Evolutionary conservation across 1,140 invertebrate species (phyloP).

Genomic region (Drosophila orena): DNA sequence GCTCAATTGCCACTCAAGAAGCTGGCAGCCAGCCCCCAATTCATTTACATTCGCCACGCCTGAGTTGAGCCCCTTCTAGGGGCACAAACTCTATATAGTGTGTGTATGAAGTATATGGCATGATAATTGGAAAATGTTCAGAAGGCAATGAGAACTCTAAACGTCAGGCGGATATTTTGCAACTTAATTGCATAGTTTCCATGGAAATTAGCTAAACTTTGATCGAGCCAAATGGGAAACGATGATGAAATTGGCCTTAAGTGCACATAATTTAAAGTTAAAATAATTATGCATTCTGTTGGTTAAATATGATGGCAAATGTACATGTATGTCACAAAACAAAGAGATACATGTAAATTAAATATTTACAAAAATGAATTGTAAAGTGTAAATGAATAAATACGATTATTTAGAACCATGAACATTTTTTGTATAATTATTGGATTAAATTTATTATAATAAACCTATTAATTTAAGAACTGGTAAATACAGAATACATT

Average conservation of each 20-base stretch:
- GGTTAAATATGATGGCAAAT: too few relatives aligned
- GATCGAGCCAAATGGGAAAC: background rate
- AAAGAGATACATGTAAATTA: background rate
- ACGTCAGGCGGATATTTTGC: constrained; percentile 24
- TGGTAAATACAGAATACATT: too few relatives aligned
- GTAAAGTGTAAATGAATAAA: background rate
- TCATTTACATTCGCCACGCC: constrained; percentile 28
- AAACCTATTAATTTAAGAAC: too few relatives aligned
- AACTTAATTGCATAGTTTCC: constrained; percentile 29
- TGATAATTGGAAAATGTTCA: constrained; percentile 29
- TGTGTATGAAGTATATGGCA: constrained; percentile 3
- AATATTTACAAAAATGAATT: background rate
- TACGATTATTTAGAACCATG: background rate
- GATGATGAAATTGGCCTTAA: constrained; percentile 6
- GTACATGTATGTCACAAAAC: background rate
- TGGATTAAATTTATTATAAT: too few relatives aligned
- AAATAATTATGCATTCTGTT: too few relatives aligned
- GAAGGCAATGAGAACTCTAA: constrained; percentile 16
- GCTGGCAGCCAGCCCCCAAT: constrained; percentile 26
- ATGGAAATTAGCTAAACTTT: constrained; percentile 26
- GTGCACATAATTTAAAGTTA: background rate
- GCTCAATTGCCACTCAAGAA: constrained; percentile 28
- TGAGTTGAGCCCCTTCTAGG: constrained; percentile 51
- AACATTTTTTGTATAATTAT: background rate
- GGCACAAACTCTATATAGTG: background rate